Conservation (phyloP, 2,113 vertebrate genomes). For the Aspidoscelis tigris region DNA sequence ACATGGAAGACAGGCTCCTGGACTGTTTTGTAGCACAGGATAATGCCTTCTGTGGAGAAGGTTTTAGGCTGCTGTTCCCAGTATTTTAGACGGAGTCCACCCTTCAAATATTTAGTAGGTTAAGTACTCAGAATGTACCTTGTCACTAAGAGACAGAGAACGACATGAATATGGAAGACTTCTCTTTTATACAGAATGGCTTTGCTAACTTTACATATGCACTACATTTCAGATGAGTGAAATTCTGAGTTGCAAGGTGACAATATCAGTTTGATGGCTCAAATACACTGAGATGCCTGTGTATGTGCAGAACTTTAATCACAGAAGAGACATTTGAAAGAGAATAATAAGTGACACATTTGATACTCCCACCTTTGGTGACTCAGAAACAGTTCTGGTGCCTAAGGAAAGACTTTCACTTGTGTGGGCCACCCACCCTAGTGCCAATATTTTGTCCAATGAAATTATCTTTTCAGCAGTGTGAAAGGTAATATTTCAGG, state of each 20-base stretch:
- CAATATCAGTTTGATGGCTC: background rate
- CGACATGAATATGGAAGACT: background rate
- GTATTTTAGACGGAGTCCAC: no score
- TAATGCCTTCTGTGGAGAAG: no score
- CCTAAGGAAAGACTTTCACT: constrained; percentile 17
- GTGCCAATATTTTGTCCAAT: constrained; percentile 37
- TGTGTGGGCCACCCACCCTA: constrained; percentile 33
- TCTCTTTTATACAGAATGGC: background rate
- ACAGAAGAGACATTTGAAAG: constrained; percentile 20
- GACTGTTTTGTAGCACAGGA: no score
- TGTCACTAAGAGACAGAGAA: no score
- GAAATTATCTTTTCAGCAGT: constrained; percentile 25
- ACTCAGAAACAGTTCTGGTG: constrained; percentile 17
- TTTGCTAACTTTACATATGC: background rate
- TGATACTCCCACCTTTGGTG: constrained; percentile 30
- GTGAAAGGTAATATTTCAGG: constrained; percentile 37
- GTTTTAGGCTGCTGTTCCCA: no score
- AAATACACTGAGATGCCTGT: constrained; percentile 6
- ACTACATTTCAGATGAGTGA: background rate
- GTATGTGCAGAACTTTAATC: constrained; percentile 4
- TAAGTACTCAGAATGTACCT: no score
- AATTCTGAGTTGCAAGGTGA: constrained; percentile 4
- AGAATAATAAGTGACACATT: constrained; percentile 33
- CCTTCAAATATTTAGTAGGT: no score
- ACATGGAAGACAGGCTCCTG: no score